Conservation (phyloP, 2,113 vertebrate species). For the Cinclus cinclus region DNA sequence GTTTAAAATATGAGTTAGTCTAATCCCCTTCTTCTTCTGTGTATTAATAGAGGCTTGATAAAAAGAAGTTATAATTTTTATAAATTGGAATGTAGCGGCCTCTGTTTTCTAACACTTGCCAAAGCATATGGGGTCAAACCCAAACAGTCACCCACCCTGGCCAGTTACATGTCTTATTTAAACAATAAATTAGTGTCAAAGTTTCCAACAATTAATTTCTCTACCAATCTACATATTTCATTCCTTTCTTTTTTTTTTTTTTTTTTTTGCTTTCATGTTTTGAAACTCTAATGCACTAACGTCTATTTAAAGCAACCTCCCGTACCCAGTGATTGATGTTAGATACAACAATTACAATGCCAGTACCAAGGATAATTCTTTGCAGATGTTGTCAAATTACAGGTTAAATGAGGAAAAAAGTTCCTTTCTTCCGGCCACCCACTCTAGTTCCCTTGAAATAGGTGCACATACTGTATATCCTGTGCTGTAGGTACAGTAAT, state of each 20-base stretch:
- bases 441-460: slow-evolving; percentile 83
- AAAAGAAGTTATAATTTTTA: slow-evolving; percentile 29
- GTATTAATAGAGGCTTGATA: neutral
- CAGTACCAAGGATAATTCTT: slow-evolving; percentile 85
- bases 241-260: slow-evolving; percentile 6
- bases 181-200: slow-evolving; percentile 46
- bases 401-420: slow-evolving; percentile 80
- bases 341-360: slow-evolving; percentile 89
- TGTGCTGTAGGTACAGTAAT: slow-evolving; percentile 80
- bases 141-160: neutral
- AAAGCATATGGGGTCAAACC: neutral
- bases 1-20: slow-evolving; percentile 8
- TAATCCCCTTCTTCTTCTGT: slow-evolving; percentile 38
- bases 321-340: slow-evolving; percentile 84
- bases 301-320: slow-evolving; percentile 84
- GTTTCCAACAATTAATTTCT: slow-evolving; percentile 67
- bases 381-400: slow-evolving; percentile 92
- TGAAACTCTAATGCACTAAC: slow-evolving; percentile 77
- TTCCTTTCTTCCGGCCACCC: slow-evolving; percentile 86
- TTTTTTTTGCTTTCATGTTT: slow-evolving; percentile 72
- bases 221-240: slow-evolving; percentile 56
- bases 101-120: slow-evolving; percentile 47
- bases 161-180: slow-evolving; percentile 6
- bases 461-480: slow-evolving; percentile 79
- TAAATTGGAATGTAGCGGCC: slow-evolving; percentile 21